Conservation (phyloP, 1,140 invertebrate genomes). For the Araneus ventricosus region DNA sequence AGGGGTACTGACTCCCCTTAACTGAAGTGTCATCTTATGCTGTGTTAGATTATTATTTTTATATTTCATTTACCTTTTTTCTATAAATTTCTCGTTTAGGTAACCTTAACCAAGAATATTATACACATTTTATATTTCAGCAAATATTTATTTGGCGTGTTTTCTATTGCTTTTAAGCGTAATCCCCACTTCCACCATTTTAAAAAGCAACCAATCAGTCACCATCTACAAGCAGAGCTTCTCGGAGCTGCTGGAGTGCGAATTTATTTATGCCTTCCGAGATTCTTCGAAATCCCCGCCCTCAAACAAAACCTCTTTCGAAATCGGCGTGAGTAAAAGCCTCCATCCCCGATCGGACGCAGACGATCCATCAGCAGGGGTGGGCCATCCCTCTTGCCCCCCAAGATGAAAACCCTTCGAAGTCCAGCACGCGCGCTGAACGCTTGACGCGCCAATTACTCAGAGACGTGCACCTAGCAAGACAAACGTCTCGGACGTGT, state of each 20-base stretch:
- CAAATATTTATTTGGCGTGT: not conserved
- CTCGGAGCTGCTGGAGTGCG: not conserved
- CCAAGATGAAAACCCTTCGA: conserved; percentile 48
- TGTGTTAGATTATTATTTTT: no score
- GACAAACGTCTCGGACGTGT: conserved; percentile 69
- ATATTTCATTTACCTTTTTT: no score
- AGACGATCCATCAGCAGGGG: conserved; percentile 47
- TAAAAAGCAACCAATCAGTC: not conserved
- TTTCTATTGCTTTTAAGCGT: not conserved
- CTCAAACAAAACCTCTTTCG: conserved; percentile 41
- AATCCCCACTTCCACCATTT: not conserved
- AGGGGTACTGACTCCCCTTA: no score
- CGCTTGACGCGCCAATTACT: conserved; percentile 72
- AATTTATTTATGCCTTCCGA: conserved; percentile 42
- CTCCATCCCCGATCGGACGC: conserved; percentile 32
- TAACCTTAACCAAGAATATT: not conserved
- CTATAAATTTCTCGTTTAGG: not conserved
- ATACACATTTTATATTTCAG: not conserved
- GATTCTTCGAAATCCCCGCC: conserved; percentile 32
- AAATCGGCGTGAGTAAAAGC: conserved; percentile 37
- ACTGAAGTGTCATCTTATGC: no score
- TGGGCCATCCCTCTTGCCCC: not conserved
- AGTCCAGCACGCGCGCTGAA: conserved; percentile 48
- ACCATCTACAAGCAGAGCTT: not conserved
- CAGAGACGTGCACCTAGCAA: conserved; percentile 58